These are phyloP conservation scores for Phallusia fumigata DNA, from an alignment of 23 tunicate species.

Conservation along the genomic window DNA sequence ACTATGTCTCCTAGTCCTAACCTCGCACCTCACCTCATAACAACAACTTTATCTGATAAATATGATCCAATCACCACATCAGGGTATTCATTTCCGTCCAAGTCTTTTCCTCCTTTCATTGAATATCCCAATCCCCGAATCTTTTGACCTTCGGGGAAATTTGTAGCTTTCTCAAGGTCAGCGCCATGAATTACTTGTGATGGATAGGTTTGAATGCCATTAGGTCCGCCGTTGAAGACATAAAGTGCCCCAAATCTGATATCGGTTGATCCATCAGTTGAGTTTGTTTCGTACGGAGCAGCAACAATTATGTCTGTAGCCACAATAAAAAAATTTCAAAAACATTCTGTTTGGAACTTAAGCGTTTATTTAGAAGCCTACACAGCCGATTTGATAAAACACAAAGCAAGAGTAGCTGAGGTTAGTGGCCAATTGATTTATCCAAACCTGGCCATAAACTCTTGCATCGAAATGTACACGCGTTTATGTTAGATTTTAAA, in stretches of 20 bases:
- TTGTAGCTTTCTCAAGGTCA: conserved; percentile 23
- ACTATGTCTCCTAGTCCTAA: too few species aligned
- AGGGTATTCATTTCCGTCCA: conserved; percentile 75
- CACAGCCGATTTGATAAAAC: too few species aligned
- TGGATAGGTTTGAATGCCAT: conserved; percentile 43
- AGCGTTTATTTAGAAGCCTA: too few species aligned
- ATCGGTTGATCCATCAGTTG: conserved; percentile 12
- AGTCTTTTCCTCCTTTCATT: conserved; percentile 70
- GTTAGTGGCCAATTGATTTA: too few species aligned
- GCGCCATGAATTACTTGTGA: conserved; percentile 66
- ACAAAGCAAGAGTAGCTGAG: too few species aligned
- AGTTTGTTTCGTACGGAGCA: conserved; percentile 70
- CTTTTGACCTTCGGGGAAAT: conserved; percentile 14
- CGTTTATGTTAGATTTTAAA: too few species aligned
- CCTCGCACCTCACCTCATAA: conserved; percentile 41
- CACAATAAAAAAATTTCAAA: neutral
- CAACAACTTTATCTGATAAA: conserved; percentile 63
- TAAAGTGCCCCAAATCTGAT: conserved; percentile 52
- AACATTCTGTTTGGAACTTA: too few species aligned
- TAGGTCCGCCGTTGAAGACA: conserved; percentile 72
- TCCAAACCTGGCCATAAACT: too few species aligned
- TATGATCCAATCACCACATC: conserved; percentile 79
- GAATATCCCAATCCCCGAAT: conserved; percentile 67
- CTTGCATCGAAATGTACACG: too few species aligned
- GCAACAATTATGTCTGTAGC: conserved; percentile 68